A percentile compares a stretch with the other conserved stretches of the same genome.
Evolutionary conservation across 2,113 vertebrate genomes (phyloP).

Genomic region (Calypte anna): DNA sequence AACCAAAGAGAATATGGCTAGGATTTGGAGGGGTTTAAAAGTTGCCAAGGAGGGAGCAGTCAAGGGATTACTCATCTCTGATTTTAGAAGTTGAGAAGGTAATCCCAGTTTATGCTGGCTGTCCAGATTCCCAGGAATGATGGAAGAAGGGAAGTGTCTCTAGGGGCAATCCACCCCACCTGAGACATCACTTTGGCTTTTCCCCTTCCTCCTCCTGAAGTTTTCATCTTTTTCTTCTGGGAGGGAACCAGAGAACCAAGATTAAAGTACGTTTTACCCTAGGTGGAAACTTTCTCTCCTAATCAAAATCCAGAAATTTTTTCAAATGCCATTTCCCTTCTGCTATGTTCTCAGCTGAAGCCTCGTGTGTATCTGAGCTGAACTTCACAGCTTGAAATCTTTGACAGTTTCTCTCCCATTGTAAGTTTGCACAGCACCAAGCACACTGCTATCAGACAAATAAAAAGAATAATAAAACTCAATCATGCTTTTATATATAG

Average conservation of each 20-base stretch:
- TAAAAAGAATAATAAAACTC: constrained; percentile 68
- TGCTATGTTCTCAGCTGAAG: not conserved
- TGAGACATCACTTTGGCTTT: not conserved
- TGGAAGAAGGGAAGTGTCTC: not conserved
- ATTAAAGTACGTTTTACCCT: not conserved
- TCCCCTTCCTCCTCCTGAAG: not conserved
- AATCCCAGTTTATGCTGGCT: not conserved
- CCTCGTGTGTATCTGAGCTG: not conserved
- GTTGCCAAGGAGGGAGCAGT: not conserved
- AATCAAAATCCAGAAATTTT: not conserved
- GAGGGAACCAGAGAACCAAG: not conserved
- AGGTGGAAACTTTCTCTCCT: not conserved
- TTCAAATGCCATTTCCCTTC: not conserved
- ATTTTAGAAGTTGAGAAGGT: not conserved
- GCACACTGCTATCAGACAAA: constrained; percentile 45
- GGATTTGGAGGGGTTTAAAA: not conserved
- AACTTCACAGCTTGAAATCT: constrained; percentile 17
- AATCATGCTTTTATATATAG: constrained; percentile 65
- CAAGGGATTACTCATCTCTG: not conserved
- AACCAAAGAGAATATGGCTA: not conserved
- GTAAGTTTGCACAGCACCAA: constrained; percentile 31
- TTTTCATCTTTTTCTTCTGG: not conserved
- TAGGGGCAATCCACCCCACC: not conserved
- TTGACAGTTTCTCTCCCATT: not conserved
- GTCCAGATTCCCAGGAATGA: not conserved